These are phyloP conservation scores for Adrianichthys oophorus DNA, from an alignment of 2,797 vertebrate species.

Conservation along the genomic window DNA sequence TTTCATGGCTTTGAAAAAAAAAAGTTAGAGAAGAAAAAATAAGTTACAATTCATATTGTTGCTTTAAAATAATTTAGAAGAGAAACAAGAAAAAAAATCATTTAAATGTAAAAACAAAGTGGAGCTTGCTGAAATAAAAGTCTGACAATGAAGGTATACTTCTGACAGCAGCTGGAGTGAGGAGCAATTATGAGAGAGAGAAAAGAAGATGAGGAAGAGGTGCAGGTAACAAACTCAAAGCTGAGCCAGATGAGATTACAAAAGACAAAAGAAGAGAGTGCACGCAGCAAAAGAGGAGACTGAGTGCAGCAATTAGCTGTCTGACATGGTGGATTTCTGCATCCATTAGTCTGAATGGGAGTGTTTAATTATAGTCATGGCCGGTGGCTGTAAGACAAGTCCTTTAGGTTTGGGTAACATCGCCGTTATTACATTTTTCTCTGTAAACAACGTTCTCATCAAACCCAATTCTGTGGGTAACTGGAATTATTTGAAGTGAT, in stretches of 20 bases:
- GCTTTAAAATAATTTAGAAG: too few relatives aligned
- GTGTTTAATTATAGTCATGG: conserved; percentile 55
- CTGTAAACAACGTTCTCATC: conserved; percentile 13
- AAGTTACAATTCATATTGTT: too few relatives aligned
- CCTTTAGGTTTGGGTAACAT: conserved; percentile 9
- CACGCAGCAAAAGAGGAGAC: conserved; percentile 29
- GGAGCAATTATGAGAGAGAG: conserved; percentile 40
- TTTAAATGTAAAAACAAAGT: too few relatives aligned
- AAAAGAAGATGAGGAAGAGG: conserved; percentile 18
- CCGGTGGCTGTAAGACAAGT: conserved; percentile 50
- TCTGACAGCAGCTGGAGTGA: too few relatives aligned
- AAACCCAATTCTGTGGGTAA: neutral
- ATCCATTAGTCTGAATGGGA: conserved; percentile 55
- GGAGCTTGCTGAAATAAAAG: too few relatives aligned
- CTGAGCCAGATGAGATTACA: conserved; percentile 52
- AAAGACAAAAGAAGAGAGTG: conserved; percentile 43
- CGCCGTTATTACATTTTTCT: conserved; percentile 17
- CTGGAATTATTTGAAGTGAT: neutral
- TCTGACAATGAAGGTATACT: too few relatives aligned
- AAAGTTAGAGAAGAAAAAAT: too few relatives aligned
- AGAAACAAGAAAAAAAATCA: too few relatives aligned
- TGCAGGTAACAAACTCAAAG: conserved; percentile 35
- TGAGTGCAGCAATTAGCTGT: conserved; percentile 59
- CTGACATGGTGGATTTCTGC: conserved; percentile 52
- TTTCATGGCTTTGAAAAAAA: too few relatives aligned